These are phyloP conservation scores for Motacilla tschutschensis DNA, from an alignment of 2,113 vertebrate genomes.

Conservation along the genomic window DNA sequence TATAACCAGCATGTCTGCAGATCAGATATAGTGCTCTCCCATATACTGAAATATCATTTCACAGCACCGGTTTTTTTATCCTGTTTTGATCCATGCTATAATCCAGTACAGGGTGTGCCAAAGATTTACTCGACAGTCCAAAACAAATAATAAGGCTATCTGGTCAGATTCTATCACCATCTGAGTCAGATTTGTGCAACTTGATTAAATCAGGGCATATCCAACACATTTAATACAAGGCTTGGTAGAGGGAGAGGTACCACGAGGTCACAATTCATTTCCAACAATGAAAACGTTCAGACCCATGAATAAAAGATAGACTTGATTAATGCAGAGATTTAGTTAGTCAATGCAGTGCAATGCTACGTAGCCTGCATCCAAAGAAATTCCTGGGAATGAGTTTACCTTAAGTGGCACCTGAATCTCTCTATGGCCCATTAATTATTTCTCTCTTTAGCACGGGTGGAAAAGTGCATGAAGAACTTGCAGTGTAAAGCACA, in stretches of 20 bases:
- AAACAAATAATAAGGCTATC: constrained; percentile 24
- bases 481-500: not conserved
- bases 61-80: not conserved
- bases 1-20: not conserved
- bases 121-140: not conserved
- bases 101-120: not conserved
- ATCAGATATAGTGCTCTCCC: constrained; percentile 24
- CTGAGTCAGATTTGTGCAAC: constrained; percentile 20
- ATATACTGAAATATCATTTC: not conserved
- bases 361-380: not conserved
- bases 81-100: not conserved
- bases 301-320: constrained; percentile 25
- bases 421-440: not conserved
- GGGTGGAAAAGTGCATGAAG: not conserved
- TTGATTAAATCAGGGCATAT: not conserved
- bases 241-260: not conserved
- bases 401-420: not conserved
- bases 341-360: not conserved
- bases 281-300: not conserved
- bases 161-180: constrained; percentile 21
- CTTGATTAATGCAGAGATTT: not conserved
- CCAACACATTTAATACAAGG: not conserved
- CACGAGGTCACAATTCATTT: not conserved
- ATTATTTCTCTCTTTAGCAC: not conserved
- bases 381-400: not conserved